Base-by-base conservation (phyloP, 2,113 vertebrate genomes). In the Sitta europaea region DNA sequence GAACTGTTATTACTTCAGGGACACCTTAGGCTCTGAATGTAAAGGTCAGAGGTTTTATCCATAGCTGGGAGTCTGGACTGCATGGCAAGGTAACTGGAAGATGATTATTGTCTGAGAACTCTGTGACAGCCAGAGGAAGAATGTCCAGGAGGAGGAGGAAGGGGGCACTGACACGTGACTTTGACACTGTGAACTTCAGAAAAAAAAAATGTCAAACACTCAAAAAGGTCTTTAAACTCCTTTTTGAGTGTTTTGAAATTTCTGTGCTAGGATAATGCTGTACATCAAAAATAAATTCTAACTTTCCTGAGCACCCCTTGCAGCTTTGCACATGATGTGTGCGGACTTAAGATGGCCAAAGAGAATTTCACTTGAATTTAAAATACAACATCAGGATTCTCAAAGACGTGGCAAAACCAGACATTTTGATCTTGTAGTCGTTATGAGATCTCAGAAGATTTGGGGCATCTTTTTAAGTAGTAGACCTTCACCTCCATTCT, bases 201-300 rank as follows among this genome's bases (percentile, higher is more conserved):
- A 74, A 61, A 45, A 61, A 45, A 24, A 59, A 31, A 5, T 9
- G 6, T 3, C 38, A 54, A 73, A 45, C 9, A 27, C 9, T 45
- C 9, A 48, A 16, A 31, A 38, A 55, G 4, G 12, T 2, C 25
- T 66, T 73, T 22, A 42, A 58, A 40, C 6, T 51, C 8, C 13
- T 36, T 71, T 59, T 25, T 50, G 12, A 45, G 33, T 53, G 6
- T 38, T 73, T 59, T 63, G 11, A 67, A 38, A 17, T 38, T 38
- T 83, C 50, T 1, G 1, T 48, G 10, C 23, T 35, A 42, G 24
- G n/a, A 21, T 80, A 48, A 24, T 0, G 0, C 16, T 19, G 5
- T 22, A 27, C 45, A 19, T 25, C 42, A 74, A 66, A 93, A 87
- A 9, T 11, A 84, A 54, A 67, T 35, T 21, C 28, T 28, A 24